These are phyloP conservation scores for Reinhardtius hippoglossoides DNA, from an alignment of 2,113 vertebrate species.

Conservation along the genomic window DNA sequence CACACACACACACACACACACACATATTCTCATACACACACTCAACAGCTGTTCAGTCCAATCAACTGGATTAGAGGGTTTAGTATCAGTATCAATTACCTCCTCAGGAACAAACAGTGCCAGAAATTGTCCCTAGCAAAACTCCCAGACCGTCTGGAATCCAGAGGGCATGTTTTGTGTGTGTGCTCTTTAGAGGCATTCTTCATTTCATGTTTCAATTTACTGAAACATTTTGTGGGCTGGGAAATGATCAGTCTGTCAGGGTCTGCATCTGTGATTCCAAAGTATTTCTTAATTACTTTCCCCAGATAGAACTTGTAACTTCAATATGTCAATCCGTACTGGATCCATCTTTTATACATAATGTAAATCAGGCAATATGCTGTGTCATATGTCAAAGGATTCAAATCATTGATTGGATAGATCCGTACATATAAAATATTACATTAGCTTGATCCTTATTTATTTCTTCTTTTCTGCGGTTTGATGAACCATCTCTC, in stretches of 20 bases:
- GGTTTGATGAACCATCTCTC: conserved; percentile 4
- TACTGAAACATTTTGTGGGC: too few species aligned
- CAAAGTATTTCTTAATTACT: too few species aligned
- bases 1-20: background rate
- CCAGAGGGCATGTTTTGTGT: background rate
- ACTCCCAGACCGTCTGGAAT: conserved; percentile 36
- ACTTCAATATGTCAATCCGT: too few species aligned
- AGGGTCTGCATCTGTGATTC: too few species aligned
- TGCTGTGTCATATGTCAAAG: too few species aligned
- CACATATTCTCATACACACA: conserved; percentile 1
- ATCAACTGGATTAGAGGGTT: conserved; percentile 64
- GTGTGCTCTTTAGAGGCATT: background rate
- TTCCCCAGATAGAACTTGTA: too few species aligned
- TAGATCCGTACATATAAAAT: background rate
- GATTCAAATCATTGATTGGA: background rate
- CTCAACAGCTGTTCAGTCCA: conserved; percentile 64
- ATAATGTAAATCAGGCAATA: too few species aligned
- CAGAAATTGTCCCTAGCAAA: conserved; percentile 34
- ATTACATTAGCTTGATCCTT: too few species aligned
- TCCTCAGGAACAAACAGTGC: conserved; percentile 54
- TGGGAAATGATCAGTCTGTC: too few species aligned
- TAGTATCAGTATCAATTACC: conserved; percentile 62
- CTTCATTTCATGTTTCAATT: background rate
- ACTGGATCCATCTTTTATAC: too few species aligned
- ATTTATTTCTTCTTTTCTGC: too few species aligned